Conservation (phyloP, 2,888 invertebrate species). For the Trachelus tabidus region DNA sequence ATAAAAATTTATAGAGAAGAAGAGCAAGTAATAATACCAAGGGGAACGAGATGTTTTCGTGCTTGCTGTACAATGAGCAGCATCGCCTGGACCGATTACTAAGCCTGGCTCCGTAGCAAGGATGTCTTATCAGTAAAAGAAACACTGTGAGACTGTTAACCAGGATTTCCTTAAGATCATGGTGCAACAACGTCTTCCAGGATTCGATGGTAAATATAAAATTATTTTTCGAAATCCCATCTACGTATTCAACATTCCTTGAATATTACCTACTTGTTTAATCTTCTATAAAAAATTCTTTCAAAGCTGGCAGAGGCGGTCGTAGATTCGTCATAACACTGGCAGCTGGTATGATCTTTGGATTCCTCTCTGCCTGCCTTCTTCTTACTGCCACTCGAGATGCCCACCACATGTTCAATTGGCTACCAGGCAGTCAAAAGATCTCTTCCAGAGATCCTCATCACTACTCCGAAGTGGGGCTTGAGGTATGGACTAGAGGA, state of each 20-base stretch:
- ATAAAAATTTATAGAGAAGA: too few relatives aligned
- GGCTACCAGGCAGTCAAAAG: constrained; percentile 60
- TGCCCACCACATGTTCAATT: constrained; percentile 69
- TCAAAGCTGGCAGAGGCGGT: constrained; percentile 63
- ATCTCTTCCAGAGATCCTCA: constrained; percentile 61
- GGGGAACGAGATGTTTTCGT: background rate
- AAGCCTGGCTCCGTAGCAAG: background rate
- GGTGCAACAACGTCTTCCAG: constrained; percentile 42
- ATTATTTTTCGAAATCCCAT: background rate
- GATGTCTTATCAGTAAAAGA: too few relatives aligned
- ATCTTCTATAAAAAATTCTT: constrained; percentile 4
- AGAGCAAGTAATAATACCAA: too few relatives aligned
- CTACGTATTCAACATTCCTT: background rate
- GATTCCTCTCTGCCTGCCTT: constrained; percentile 82
- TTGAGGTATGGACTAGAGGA: constrained; percentile 46
- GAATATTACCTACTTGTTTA: background rate
- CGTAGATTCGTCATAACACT: constrained; percentile 78
- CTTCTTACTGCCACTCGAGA: constrained; percentile 72
- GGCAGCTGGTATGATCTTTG: constrained; percentile 78
- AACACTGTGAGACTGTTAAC: too few relatives aligned
- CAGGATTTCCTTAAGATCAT: constrained; percentile 19
- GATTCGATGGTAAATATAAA: constrained; percentile 39
- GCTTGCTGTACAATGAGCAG: background rate
- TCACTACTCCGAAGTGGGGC: constrained; percentile 59
- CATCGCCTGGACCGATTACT: background rate